Base-by-base conservation (phyloP, 2,113 vertebrate genomes). In the Apaloderma vittatum region DNA sequence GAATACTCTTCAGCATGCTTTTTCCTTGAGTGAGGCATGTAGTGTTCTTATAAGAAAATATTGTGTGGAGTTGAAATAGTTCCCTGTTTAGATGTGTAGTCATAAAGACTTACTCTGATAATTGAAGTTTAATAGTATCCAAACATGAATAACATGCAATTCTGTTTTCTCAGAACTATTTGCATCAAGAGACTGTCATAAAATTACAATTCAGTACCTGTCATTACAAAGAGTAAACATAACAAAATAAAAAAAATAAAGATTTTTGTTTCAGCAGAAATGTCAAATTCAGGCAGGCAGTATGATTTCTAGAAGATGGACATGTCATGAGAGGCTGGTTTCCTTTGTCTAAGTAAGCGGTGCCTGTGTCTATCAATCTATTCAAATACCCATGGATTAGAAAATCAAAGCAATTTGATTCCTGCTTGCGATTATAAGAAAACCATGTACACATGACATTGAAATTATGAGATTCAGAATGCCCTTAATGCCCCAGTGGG, bases 71-170 rank as follows among this genome's bases (percentile, higher is more conserved):
- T 82, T 91, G 52, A 95, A 97, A 74, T 52, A 71, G 62, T 43
- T 94, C 40, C 48, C 43, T 10, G 46, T 78, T 88, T 52, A 54
- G 30, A 43, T 34, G 22, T 87, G 46, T 68, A 77, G 45, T 88
- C 43, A 82, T 71, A 65, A 92, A 90, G 51, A 15, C 13, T 87
- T 67, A 85, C 26, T 79, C 22, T 71, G 48, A 58, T 86, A 94
- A 77, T 85, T 18, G 49, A 75, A 92, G n/a, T 58, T 95, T 91
- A 86, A 67, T 78, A 92, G 81, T n/a, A 81, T 29, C 30, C 21
- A 77, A 80, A 49, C 15, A 62, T 32, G 40, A 94, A 77, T 87
- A 83, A 73, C 43, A 48, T 40, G 46, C 72, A 93, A 8, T 86
- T 87, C 57, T 48, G 15, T 57, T 67, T 89, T 66, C 82, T 26